These are phyloP conservation scores for Coenobita brevimanus DNA, from an alignment of 1,140 invertebrate species.

Conservation along the genomic window DNA sequence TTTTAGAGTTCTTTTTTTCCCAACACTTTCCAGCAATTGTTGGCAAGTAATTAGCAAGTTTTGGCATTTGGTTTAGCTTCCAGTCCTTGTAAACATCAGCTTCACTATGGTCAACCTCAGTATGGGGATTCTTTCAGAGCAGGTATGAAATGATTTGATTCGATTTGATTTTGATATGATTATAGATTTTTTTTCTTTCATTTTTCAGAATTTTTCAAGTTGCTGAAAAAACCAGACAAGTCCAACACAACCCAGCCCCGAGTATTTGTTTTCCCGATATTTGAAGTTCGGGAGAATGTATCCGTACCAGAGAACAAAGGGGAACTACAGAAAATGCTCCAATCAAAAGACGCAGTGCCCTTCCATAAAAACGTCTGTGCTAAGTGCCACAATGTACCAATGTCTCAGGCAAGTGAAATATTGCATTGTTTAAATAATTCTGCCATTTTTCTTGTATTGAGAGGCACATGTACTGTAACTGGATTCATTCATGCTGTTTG, in stretches of 20 bases:
- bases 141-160: neutral
- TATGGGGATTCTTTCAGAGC: too few relatives aligned
- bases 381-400: slow-evolving; percentile 90
- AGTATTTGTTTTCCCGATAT: slow-evolving; percentile 87
- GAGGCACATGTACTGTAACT: too few relatives aligned
- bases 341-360: slow-evolving; percentile 85
- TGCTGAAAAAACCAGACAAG: slow-evolving; percentile 63
- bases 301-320: slow-evolving; percentile 84
- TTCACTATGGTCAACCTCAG: too few relatives aligned
- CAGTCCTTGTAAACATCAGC: too few relatives aligned
- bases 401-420: slow-evolving; percentile 77
- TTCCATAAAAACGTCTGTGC: slow-evolving; percentile 93
- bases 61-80: too few relatives aligned
- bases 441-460: too few relatives aligned
- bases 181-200: too few relatives aligned
- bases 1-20: too few relatives aligned
- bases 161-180: too few relatives aligned
- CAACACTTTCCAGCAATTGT: too few relatives aligned
- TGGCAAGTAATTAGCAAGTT: too few relatives aligned
- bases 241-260: slow-evolving; percentile 76
- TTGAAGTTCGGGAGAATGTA: slow-evolving; percentile 84
- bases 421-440: neutral
- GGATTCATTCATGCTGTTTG: too few relatives aligned
- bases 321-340: slow-evolving; percentile 83
- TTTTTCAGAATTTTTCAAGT: slow-evolving; percentile 66